phyloP scores from a whole-genome alignment of 2,113 vertebrate species.

The Antechinus stuartii region DNA sequence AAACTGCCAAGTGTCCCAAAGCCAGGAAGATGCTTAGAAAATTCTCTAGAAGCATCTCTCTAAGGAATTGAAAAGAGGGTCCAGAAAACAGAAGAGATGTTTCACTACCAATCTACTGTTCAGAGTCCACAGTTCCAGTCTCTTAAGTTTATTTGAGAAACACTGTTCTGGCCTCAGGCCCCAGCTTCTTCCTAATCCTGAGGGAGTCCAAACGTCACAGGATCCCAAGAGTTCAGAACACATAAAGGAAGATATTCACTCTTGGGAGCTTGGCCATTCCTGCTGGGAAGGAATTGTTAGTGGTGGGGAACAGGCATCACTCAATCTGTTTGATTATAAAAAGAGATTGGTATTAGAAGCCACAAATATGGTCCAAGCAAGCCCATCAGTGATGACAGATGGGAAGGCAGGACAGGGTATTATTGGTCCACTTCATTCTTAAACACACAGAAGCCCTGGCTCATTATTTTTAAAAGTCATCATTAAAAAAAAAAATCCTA shows the following conservation, averaged over 20 bases:
- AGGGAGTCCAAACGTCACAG: background rate
- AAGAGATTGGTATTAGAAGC: background rate
- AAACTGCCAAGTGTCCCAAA: background rate
- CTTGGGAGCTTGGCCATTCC: background rate
- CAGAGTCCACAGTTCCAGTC: background rate
- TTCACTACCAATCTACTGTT: background rate
- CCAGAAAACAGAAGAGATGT: background rate
- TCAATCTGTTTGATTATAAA: background rate
- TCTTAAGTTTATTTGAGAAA: background rate
- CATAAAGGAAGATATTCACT: background rate
- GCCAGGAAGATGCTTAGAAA: background rate
- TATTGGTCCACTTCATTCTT: background rate
- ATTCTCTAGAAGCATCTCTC: constrained; percentile 15
- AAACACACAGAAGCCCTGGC: background rate
- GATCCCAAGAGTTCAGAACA: background rate
- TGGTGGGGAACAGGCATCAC: background rate
- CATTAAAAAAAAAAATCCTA: constrained; percentile 1
- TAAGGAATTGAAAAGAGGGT: background rate
- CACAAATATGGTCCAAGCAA: constrained; percentile 26
- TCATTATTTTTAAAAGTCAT: background rate
- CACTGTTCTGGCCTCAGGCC: background rate
- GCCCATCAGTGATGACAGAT: background rate
- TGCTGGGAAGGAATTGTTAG: background rate
- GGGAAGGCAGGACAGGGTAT: background rate
- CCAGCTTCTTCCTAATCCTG: background rate